Base-by-base conservation (phyloP, 2,888 invertebrate genomes). In the Yponomeuta evonymella region DNA sequence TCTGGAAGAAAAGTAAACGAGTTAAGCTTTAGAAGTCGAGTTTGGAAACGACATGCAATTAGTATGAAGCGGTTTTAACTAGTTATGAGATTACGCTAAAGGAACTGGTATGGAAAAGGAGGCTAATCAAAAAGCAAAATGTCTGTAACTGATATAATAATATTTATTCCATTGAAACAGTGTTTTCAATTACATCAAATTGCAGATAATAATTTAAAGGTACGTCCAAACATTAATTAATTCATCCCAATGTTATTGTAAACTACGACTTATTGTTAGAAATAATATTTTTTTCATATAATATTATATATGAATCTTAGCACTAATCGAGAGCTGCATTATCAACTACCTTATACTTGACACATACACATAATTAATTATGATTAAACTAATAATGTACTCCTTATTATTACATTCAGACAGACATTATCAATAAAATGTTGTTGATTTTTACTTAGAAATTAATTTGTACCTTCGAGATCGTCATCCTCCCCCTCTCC, bases 401-500 rank as follows among this genome's bases (percentile, higher is more conserved):
- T 63, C 23, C n/a, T 33, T 33, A 65, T 30, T 65, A 65, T 30
- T 33, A 65, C 29, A 65, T 11, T 29, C 33, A 58, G 51, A 58
- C 51, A 58, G 51, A 58, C 51, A 58, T 58, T 58, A 12, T 12
- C 51, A 15, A 15, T 58, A 15, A 58, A 58, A 58, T 58, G 51
- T 15, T 29, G 67, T 36, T 36, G 11, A 12, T n/a, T 67, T 15
- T 58, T 58, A 15, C 51, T 58, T 58, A 58, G 15, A 58, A 58
- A 58, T 58, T 58, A 58, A 5, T 58, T 70, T 62, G 33, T 51
- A 85, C 94, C 95, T 78, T 94, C 94, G 82, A 95, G 92, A 82
- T 95, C 95, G 77, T 95, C 95, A n/a, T 95, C 95, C 75, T 93
- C 93, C 71, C 92, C 94, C 74, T 94, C 95, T 30, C 90, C 94